Conservation (phyloP, 2,113 vertebrate species). For the Paracanthobrama guichenoti region DNA sequence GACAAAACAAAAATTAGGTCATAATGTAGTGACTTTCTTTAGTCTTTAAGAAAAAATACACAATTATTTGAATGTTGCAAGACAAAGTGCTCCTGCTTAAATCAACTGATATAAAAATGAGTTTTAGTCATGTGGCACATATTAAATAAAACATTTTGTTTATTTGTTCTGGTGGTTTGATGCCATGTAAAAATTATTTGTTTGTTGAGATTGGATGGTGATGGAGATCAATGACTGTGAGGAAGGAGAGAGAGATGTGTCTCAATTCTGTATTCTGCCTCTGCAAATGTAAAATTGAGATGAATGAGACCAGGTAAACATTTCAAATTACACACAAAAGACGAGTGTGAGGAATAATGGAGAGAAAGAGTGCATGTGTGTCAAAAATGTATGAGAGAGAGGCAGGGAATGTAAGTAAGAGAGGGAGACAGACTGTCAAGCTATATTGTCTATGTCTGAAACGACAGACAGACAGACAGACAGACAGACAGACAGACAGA, state of each 20-base stretch:
- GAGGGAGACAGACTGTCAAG: background rate
- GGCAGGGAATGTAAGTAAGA: background rate
- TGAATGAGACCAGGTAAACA: conserved; percentile 24
- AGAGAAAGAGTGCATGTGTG: background rate
- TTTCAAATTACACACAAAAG: conserved; percentile 7
- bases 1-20: too few species aligned
- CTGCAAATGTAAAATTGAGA: conserved; percentile 22
- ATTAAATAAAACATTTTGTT: background rate
- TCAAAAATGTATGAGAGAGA: background rate
- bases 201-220: background rate
- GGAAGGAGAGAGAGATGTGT: background rate
- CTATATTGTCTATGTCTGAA: background rate
- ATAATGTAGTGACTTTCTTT: background rate
- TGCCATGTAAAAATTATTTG: conserved; percentile 1
- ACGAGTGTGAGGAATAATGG: conserved; percentile 14
- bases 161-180: conserved; percentile 11
- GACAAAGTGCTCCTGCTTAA: background rate
- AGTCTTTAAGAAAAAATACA: background rate
- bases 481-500: background rate
- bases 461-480: background rate
- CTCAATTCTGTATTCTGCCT: conserved; percentile 19
- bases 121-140: background rate
- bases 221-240: conserved; percentile 5
- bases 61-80: background rate
- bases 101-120: background rate